Base-by-base conservation (phyloP, 2,888 invertebrate genomes). In the Entomobrya proxima region DNA sequence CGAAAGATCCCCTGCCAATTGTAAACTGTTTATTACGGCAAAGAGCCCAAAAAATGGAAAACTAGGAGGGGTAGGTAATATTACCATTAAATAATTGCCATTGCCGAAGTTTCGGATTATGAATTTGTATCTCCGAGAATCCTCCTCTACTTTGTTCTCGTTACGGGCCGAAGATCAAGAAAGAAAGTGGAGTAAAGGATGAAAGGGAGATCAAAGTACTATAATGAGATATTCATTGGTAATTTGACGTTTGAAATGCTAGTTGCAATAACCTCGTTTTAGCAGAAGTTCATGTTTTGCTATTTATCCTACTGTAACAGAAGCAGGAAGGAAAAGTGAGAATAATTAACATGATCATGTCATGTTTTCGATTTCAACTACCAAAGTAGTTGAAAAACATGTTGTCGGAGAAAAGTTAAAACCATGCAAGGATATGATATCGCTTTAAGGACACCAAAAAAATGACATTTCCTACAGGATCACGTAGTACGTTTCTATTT, bases 131-230 rank as follows among this genome's bases (percentile, higher is more conserved):
- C 52, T 24, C 37, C 35, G 55, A 35, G 4, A 75, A 32, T 55
- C 52, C 75, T 11, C 75, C 75, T n/a, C n/a, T n/a, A n/a, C n/a
- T n/a, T n/a, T n/a, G n/a, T n/a, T n/a, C n/a, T 24, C 37, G 52
- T 37, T 37, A 75, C 15, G 75, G 35, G 55, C 55, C 24, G 37
- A 37, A 18, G 75, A n/a, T 75, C 55, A 75, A 52, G 75, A 55
- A 55, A 75, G 75, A 52, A 75, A 75, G 7, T 74, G 24, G 74
- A 72, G n/a, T 72, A 30, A 72, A n/a, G 74, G 47, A 30, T 72
- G 47, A 72, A n/a, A 27, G 72, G 7, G 44, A 30, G 21, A 40
- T 35, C 3, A 67, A 37, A 21, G 37, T 2, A 24, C 2, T 30
- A 61, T 15, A 21, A 11, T 13, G 24, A 55, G 18, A 18, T 21